A percentile compares a stretch with the other conserved stretches of the same genome.
phyloP scores from a whole-genome alignment of 2,797 vertebrate genomes.

The Onychomys leucogaster region DNA sequence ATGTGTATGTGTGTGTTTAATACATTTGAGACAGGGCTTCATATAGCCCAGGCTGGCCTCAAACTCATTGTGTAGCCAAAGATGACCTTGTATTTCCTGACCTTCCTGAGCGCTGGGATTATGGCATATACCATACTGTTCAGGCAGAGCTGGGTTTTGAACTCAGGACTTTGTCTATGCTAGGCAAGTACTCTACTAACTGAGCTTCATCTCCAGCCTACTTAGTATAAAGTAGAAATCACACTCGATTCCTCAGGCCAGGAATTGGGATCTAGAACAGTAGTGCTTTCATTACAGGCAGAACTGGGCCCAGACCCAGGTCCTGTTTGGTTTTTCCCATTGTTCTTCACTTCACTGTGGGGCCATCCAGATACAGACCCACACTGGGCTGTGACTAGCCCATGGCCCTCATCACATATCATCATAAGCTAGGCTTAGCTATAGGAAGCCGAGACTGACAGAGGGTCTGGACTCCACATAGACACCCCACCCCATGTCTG shows the following conservation, averaged over 20 bases:
- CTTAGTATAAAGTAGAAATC: neutral
- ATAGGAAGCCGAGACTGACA: neutral
- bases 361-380: neutral
- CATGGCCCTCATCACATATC: rapidly evolving
- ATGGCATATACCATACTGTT: neutral
- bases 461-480: neutral
- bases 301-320: neutral
- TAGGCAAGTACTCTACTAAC: too few relatives aligned
- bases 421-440: neutral
- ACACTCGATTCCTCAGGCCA: neutral
- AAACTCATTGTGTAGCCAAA: neutral
- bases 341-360: neutral
- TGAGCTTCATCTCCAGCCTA: neutral
- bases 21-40: neutral
- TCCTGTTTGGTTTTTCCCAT: neutral
- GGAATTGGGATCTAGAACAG: neutral
- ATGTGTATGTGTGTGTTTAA: neutral
- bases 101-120: neutral
- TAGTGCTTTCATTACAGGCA: neutral
- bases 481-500: neutral
- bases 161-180: neutral
- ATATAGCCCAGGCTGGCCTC: neutral
- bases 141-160: neutral
- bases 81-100: neutral
- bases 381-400: neutral